A percentile compares a stretch with the other conserved stretches of the same genome.
Evolutionary conservation across 2,113 vertebrate genomes (phyloP).

Genomic region (Tauraco erythrolophus): DNA sequence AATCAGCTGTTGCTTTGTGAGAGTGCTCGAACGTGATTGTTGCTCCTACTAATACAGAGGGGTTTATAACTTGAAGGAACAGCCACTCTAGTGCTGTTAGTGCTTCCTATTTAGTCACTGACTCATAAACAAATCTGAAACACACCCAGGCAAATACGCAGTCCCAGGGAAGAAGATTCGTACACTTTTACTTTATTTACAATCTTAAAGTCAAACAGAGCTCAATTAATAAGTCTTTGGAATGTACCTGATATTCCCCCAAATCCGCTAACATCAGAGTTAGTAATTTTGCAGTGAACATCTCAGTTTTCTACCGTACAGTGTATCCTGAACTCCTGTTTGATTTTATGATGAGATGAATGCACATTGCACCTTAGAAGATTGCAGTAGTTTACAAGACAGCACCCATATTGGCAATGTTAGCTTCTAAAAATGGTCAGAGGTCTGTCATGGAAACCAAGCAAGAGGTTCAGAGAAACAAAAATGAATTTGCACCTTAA

Average conservation of each 20-base stretch:
- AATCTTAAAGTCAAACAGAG: neutral
- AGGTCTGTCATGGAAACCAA: neutral
- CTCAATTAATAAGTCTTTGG: neutral
- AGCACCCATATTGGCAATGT: neutral
- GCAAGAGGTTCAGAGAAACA: neutral
- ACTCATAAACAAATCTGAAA: neutral
- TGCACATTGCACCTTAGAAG: neutral
- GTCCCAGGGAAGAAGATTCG: neutral
- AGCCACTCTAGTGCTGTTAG: neutral
- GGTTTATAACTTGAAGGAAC: neutral
- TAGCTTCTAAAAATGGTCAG: neutral
- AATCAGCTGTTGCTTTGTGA: neutral
- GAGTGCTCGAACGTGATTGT: neutral
- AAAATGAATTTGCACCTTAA: neutral
- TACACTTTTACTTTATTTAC: neutral
- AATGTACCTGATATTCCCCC: neutral
- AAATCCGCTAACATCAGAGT: neutral
- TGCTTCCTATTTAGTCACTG: neutral
- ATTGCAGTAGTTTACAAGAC: neutral
- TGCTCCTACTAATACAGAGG: neutral
- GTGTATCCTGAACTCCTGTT: neutral
- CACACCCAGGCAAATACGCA: neutral
- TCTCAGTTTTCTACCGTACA: neutral
- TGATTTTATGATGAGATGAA: neutral
- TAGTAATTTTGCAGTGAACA: neutral